These are phyloP conservation scores for Brachyhypopomus occidentalis DNA, from an alignment of 2,113 vertebrate species.

Conservation along the genomic window DNA sequence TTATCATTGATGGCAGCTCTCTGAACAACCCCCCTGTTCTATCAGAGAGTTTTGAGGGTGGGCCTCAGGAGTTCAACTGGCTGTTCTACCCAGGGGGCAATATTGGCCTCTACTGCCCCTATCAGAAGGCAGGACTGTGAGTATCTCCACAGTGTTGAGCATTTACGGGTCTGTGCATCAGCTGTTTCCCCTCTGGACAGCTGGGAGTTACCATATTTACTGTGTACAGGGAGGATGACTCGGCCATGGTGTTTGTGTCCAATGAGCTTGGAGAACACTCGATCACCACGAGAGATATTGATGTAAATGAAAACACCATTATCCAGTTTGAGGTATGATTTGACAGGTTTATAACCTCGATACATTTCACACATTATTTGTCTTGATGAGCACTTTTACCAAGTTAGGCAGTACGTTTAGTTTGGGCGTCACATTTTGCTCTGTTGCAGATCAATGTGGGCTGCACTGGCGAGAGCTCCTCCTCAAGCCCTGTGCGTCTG, in stretches of 20 bases:
- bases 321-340: constrained; percentile 93
- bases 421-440: not conserved
- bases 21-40: constrained; percentile 85
- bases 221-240: constrained; percentile 87
- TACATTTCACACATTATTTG: not conserved
- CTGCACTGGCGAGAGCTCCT: constrained; percentile 92
- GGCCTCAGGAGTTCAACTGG: constrained; percentile 91
- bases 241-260: constrained; percentile 97
- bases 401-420: not conserved
- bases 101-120: constrained; percentile 94
- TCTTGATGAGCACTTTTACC: not conserved
- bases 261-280: constrained; percentile 95
- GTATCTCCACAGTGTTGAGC: constrained; percentile 56
- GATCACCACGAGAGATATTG: constrained; percentile 91
- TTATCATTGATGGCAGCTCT: constrained; percentile 93
- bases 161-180: not conserved
- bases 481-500: constrained; percentile 83
- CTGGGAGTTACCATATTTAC: constrained; percentile 24
- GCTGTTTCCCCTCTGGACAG: not conserved
- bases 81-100: constrained; percentile 96
- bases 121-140: constrained; percentile 92
- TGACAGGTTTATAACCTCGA: not conserved
- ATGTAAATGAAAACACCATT: constrained; percentile 94
- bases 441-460: constrained; percentile 88
- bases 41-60: constrained; percentile 91